phyloP scores from a whole-genome alignment of 2,113 vertebrate species.

The Semnornis frantzii region DNA sequence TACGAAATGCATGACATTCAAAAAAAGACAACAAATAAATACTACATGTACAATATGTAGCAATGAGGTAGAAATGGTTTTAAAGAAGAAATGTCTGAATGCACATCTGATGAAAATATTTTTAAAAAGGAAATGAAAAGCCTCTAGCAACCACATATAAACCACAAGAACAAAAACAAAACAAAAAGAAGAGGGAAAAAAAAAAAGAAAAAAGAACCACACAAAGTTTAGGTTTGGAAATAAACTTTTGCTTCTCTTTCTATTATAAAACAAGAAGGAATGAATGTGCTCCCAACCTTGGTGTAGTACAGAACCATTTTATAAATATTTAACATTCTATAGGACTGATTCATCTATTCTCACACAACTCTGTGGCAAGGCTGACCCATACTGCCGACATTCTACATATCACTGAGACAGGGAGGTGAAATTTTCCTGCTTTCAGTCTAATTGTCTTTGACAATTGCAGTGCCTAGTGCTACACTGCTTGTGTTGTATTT shows the following conservation, averaged over 20 bases:
- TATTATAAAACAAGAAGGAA: constrained; percentile 78
- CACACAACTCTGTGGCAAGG: constrained; percentile 83
- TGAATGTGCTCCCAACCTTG: constrained; percentile 83
- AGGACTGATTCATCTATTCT: constrained; percentile 85
- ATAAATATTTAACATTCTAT: constrained; percentile 85
- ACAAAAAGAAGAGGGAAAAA: background rate
- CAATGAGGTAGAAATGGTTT: constrained; percentile 99
- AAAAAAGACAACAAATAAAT: constrained; percentile 97
- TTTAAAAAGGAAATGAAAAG: constrained; percentile 70
- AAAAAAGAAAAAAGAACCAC: background rate
- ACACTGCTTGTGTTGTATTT: constrained; percentile 84
- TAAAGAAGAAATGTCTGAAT: constrained; percentile 89
- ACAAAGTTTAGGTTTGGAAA: constrained; percentile 70
- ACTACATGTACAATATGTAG: constrained; percentile 99
- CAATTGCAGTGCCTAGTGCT: constrained; percentile 82
- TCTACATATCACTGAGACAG: constrained; percentile 84
- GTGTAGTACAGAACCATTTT: constrained; percentile 83
- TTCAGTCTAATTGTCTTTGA: constrained; percentile 86
- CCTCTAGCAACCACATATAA: constrained; percentile 76
- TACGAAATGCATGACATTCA: constrained; percentile 97
- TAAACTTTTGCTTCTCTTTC: constrained; percentile 76
- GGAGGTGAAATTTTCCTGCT: constrained; percentile 83
- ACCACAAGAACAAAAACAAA: constrained; percentile 62
- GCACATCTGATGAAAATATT: constrained; percentile 80
- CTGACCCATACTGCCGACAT: constrained; percentile 85